Evolutionary conservation across 2,113 vertebrate genomes (phyloP).

Genomic region (Colius striatus): DNA sequence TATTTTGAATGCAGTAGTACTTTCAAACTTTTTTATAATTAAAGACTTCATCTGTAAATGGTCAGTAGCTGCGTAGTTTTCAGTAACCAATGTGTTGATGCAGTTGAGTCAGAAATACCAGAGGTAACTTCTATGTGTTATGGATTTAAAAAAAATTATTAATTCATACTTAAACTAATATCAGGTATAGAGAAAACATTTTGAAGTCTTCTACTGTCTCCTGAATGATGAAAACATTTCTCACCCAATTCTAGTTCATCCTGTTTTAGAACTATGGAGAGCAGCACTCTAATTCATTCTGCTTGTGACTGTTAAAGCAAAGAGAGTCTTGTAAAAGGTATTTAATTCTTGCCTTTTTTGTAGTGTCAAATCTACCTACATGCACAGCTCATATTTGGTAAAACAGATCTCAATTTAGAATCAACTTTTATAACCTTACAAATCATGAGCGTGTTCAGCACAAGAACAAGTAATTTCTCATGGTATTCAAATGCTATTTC

Average conservation of each 20-base stretch:
- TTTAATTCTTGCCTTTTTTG: neutral
- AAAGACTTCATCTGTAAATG: neutral
- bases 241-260: neutral
- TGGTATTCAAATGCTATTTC: neutral
- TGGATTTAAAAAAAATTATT: neutral
- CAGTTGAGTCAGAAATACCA: neutral
- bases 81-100: neutral
- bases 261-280: neutral
- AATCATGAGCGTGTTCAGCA: neutral
- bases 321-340: neutral
- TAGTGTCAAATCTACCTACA: neutral
- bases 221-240: neutral
- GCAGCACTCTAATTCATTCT: neutral
- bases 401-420: neutral
- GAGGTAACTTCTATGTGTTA: neutral
- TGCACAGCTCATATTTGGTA: neutral
- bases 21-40: neutral
- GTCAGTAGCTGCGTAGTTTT: neutral
- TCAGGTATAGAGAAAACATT: neutral
- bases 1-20: neutral
- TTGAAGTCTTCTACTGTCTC: neutral
- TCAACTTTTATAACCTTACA: neutral
- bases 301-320: neutral
- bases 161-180: neutral
- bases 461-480: neutral